Evolutionary conservation across 2,113 vertebrate species (phyloP), one percentile per base, ranked within the genome.

Genomic region (Fukomys damarensis): DNA sequence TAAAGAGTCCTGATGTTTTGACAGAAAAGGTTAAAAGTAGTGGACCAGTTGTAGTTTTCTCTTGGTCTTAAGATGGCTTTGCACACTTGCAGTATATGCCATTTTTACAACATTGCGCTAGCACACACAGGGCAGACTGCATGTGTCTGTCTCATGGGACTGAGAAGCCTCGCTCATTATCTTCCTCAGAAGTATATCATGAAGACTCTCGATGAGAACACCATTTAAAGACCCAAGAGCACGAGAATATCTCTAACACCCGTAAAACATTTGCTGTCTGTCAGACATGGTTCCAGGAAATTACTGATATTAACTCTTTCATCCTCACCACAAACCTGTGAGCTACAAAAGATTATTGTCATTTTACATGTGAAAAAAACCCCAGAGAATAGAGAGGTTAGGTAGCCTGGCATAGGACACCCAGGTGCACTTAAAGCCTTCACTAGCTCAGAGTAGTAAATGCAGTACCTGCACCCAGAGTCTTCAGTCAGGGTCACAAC

Each of bases 1-100:
- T 59, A 93, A 63, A 87, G 54, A 58, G 10, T 32, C 54, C 32
- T 46, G 70, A 54, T 66, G 41, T 43, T 97, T 83, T 56, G 65
- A 54, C 66, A 89, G 63, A 35, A 95, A 72, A 49, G 26, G 81
- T 79, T 92, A 54, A 86, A 92, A 22, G n/a, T 56, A 77, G 41
- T 17, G 4, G 86, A 79, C 77, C 13, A 65, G 72, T 83, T 16
- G 12, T 61, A 52, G 63, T 76, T 81, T 93, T 82, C 63, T 89
- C 66, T 70, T 70, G 52, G 35, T 63, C 72, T 89, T 63, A 83
- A 76, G 38, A 86, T 46, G 41, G 41, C 22, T 83, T 30, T 92
- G 66, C 17, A 12, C 35, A 58, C 28, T 94, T 95, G 89, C 61
- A n/a, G 80, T 26, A 14, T 28, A 35, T 58, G 58, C 61, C 54